Conservation (phyloP, 2,797 vertebrate genomes). For the Sylvia borin region DNA sequence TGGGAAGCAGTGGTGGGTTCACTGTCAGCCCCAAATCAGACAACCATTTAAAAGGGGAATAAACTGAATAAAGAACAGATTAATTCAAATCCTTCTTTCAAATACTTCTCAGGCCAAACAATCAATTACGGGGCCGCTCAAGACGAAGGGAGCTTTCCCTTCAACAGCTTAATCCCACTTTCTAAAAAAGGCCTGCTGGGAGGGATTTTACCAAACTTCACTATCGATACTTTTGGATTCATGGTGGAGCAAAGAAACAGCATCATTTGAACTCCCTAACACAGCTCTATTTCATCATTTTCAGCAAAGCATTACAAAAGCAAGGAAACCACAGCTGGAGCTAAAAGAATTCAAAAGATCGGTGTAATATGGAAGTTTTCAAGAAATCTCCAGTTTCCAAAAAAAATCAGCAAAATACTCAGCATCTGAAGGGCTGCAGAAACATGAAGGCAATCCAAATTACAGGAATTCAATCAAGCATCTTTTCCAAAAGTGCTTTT, state of each 20-base stretch:
- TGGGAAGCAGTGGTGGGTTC: not conserved
- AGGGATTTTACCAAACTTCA: not conserved
- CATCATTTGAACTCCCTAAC: not conserved
- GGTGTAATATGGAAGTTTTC: not conserved
- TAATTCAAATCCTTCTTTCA: conserved; percentile 28
- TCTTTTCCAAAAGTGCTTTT: not conserved
- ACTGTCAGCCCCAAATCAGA: not conserved
- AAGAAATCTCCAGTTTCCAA: not conserved
- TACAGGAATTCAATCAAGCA: not conserved
- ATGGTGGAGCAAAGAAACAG: not conserved
- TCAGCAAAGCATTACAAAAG: not conserved
- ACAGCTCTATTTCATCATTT: not conserved
- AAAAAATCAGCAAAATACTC: not conserved
- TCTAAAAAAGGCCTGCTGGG: not conserved
- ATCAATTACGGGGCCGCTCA: not conserved
- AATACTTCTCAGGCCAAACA: not conserved
- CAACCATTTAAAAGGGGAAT: not conserved
- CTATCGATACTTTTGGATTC: not conserved
- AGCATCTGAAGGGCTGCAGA: not conserved
- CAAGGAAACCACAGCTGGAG: not conserved
- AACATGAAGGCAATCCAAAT: not conserved
- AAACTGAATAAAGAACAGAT: not conserved
- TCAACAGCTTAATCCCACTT: not conserved
- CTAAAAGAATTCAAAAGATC: not conserved
- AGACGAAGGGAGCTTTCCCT: not conserved